These are phyloP conservation scores for Orius laevigatus DNA, from an alignment of 1,140 invertebrate genomes.

Conservation along the genomic window DNA sequence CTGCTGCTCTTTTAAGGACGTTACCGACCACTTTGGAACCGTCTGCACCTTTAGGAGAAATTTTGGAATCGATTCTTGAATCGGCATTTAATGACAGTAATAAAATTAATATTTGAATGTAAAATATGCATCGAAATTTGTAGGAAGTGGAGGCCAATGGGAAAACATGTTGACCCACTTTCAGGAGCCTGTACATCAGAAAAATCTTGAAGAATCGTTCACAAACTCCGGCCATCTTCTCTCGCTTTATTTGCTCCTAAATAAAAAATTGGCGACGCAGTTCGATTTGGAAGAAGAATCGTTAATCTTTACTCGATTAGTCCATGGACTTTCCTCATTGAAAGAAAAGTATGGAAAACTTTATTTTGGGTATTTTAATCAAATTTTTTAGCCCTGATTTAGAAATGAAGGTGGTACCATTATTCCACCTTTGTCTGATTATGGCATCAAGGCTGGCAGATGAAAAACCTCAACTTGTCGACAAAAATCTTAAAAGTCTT, in stretches of 20 bases:
- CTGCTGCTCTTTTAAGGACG: conserved; percentile 30
- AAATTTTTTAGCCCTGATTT: conserved; percentile 30
- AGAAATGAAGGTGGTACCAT: conserved; percentile 40
- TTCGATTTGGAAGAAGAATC: conserved; percentile 32
- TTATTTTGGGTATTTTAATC: neutral
- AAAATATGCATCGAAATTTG: too few species aligned
- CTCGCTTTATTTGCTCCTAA: conserved; percentile 30
- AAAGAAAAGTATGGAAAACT: conserved; percentile 29
- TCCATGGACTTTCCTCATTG: conserved; percentile 31
- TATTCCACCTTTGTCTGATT: conserved; percentile 39
- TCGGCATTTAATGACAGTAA: conserved; percentile 29
- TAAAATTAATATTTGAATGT: neutral
- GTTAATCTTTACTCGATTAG: conserved; percentile 29
- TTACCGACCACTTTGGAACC: conserved; percentile 29
- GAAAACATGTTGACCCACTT: conserved; percentile 27
- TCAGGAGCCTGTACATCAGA: conserved; percentile 29
- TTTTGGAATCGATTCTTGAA: conserved; percentile 32
- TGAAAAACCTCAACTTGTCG: conserved; percentile 28
- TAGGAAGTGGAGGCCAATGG: conserved; percentile 24
- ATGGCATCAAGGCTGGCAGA: conserved; percentile 33
- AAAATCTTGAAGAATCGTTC: conserved; percentile 28
- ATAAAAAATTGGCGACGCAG: conserved; percentile 28
- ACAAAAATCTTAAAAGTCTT: conserved; percentile 31
- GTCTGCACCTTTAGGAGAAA: conserved; percentile 28
- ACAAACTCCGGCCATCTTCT: conserved; percentile 30